Base-by-base conservation (phyloP, 1,140 invertebrate genomes). In the Rhyacophila brunnea region DNA sequence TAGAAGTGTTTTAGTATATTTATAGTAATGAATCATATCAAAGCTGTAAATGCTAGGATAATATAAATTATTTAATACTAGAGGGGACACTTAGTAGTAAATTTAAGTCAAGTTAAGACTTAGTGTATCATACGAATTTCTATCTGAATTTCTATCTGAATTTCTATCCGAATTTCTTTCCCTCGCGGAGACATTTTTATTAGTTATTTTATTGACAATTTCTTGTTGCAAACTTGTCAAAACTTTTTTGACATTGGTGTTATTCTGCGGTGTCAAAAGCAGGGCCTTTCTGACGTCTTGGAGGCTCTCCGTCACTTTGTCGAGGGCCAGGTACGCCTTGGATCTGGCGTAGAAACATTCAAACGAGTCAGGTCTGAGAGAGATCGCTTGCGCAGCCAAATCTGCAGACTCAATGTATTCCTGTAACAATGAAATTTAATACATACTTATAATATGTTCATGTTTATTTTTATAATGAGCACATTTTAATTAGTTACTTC, bases 341-440 rank as follows among this genome's bases (percentile, higher is more conserved):
- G 93, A 89, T 69, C 93, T 81, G 1, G 93, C 92, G 73, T 96
- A 96, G 68, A 87, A 94, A 1, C 93, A 94, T 78, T 98, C 95
- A 71, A 92, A 96, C 1, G 91, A 95, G 67, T 89, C 85, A 4
- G 90, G 87, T 65, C 91, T 89, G 55, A 93, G 78, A 43, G 86
- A 84, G 18, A 96, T 80, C 0, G 92, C 94, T 73, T 92, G 85
- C 36, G 89, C 86, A 2, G 94, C 93, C 46, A 95, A 80, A 68
- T 95, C 90, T 60, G 95, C 85, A 6, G 94, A 92, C 73, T 89
- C 89, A 59, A 85, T 81, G 67, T 83, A 83, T 82, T 92, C 89
- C 89, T 91, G 70, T 78, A 74, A 61, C 11, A 36, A 58, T 17
- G 40, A 49, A n/a, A n/a, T n/a, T n/a, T n/a, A n/a, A n/a, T n/a